Evolutionary conservation across 2,888 invertebrate species (phyloP), one percentile per base, ranked within the genome.

Genomic region (Cybosia mesomella): DNA sequence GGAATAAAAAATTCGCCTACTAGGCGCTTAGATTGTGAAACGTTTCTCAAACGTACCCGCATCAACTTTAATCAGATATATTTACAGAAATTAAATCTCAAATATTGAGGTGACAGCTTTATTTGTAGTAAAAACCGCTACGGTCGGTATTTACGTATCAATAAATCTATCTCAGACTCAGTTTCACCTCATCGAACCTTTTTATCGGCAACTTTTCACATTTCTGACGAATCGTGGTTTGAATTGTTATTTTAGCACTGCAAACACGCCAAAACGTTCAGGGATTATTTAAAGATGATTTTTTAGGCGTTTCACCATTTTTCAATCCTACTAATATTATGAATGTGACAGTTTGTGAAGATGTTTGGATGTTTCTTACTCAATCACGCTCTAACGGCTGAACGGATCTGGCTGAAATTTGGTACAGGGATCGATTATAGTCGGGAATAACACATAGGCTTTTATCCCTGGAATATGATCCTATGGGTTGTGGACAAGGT

Each of bases 41-140:
- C 28, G 28, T 28, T 28, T 28, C 28, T 0, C 2, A n/a, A 64
- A 57, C 24, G 43, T 2, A 28, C 24, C 59, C n/a, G 34, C 18
- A 32, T 28, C 2, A 28, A 55, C 24, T 61, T 32, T 53, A 0
- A 24, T n/a, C 8, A 62, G 10, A 43, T 79, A 64, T 73, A 69
- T 80, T 70, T 72, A 62, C 63, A 68, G 10, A 62, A 43, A 67
- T 68, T 68, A 75, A 73, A 73, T 69, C 70, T 67, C 58, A 54
- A 64, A 68, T 65, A 58, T 64, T 64, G 8, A 32, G 28, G 49
- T 18, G 58, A 59, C 71, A 72, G 58, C 67, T 73, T 71, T 70
- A 58, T 68, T 62, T 36, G 36, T 43, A 53, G 43, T 13, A 22
- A 60, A 57, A 39, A 57, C 34, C 28, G 60, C 8, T 9, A 39